Conservation (phyloP, 2,113 vertebrate species). For the Epinephelus cyanopodus region DNA sequence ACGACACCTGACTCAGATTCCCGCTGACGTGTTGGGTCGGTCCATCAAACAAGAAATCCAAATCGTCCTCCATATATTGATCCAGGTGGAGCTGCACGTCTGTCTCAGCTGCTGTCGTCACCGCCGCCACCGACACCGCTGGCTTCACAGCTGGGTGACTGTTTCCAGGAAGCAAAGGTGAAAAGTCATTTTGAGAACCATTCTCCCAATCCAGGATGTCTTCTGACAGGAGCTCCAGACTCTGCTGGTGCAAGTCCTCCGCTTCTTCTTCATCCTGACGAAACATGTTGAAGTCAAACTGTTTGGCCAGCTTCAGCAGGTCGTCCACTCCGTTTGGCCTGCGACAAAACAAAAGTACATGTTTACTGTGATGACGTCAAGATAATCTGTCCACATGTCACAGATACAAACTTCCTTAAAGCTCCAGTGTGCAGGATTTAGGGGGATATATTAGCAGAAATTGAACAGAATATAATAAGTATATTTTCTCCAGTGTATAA, state of each 20-base stretch:
- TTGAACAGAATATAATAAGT: too few relatives aligned
- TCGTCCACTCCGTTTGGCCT: slow-evolving; percentile 87
- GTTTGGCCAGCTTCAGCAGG: slow-evolving; percentile 91
- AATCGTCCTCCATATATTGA: slow-evolving; percentile 81
- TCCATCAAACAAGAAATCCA: slow-evolving; percentile 90
- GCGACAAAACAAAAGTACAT: not conserved
- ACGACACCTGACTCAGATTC: slow-evolving; percentile 81
- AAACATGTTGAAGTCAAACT: slow-evolving; percentile 93
- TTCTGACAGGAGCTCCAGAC: slow-evolving; percentile 12
- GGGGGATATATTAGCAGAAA: too few relatives aligned
- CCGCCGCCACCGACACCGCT: too few relatives aligned
- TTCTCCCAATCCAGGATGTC: slow-evolving; percentile 37
- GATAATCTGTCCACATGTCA: too few relatives aligned
- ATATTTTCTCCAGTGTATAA: too few relatives aligned
- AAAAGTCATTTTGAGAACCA: not conserved
- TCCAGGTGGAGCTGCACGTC: slow-evolving; percentile 32
- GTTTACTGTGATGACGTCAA: not conserved
- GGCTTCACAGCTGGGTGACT: fast-evolving
- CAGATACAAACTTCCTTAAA: too few relatives aligned
- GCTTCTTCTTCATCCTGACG: slow-evolving; percentile 79
- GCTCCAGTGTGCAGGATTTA: too few relatives aligned
- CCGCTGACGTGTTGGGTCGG: slow-evolving; percentile 88
- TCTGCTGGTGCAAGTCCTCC: slow-evolving; percentile 62
- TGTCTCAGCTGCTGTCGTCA: fast-evolving
- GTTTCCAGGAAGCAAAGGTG: not conserved